A percentile compares a stretch with the other conserved stretches of the same genome.
phyloP scores from a whole-genome alignment of 2,797 vertebrate genomes.

The Gobionotothen gibberifrons region DNA sequence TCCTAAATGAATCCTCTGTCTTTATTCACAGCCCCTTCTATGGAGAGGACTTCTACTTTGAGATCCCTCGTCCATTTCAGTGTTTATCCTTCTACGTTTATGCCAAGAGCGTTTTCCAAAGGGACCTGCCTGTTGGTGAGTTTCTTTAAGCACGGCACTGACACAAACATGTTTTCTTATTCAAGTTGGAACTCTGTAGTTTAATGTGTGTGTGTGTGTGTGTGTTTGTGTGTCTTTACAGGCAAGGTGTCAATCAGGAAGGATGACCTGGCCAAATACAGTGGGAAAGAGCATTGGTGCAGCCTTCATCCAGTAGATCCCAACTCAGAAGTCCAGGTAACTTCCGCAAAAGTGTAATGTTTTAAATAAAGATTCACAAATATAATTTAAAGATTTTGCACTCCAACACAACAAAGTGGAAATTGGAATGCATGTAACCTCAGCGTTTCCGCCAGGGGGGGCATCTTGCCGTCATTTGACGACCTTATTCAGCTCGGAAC shows the following conservation, averaged over 20 bases:
- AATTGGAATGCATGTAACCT: slow-evolving; percentile 23
- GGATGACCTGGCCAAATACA: slow-evolving; percentile 93
- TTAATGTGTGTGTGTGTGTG: slow-evolving; percentile 20
- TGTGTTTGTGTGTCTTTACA: slow-evolving; percentile 70
- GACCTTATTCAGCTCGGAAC: too few species aligned
- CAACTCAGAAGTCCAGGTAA: slow-evolving; percentile 98
- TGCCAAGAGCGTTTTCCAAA: slow-evolving; percentile 95
- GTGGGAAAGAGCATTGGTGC: slow-evolving; percentile 95
- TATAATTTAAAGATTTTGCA: background rate
- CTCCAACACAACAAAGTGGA: slow-evolving; percentile 31
- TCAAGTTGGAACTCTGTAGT: slow-evolving; percentile 19
- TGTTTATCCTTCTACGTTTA: slow-evolving; percentile 99
- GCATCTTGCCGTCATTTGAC: too few species aligned
- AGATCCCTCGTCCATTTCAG: slow-evolving; percentile 97
- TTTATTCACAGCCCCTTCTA: slow-evolving; percentile 92
- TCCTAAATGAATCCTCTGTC: slow-evolving; percentile 24
- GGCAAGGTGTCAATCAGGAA: slow-evolving; percentile 97
- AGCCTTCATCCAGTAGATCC: slow-evolving; percentile 94
- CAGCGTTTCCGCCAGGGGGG: slow-evolving; percentile 17
- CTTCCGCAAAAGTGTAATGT: slow-evolving; percentile 4
- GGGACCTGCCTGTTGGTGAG: slow-evolving; percentile 95
- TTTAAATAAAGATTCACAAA: slow-evolving; percentile 1
- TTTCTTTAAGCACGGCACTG: slow-evolving; percentile 33
- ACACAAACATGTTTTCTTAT: slow-evolving; percentile 6
- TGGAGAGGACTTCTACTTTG: slow-evolving; percentile 98